Base-by-base conservation (phyloP, 2,113 vertebrate genomes). In the Marmota flaviventris region DNA sequence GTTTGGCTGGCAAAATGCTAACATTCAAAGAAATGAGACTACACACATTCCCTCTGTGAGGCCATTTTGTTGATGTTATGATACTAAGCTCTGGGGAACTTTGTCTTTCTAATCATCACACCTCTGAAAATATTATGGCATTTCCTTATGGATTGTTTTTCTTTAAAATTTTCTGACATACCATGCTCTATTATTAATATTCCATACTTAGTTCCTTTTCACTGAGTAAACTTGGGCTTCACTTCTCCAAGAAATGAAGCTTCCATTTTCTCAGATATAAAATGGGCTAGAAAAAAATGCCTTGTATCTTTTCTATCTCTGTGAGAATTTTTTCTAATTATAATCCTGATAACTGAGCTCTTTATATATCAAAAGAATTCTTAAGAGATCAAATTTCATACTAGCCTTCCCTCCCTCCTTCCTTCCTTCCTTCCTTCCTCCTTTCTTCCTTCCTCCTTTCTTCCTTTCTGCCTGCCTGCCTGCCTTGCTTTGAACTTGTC, bases 241-340 rank as follows among this genome's bases (percentile, higher is more conserved):
- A 58, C 10, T 53, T 86, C 48, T 86, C 39, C 75, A 63, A 61
- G 72, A 63, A 61, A 61, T 5, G 18, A 32, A 89, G 16, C 1
- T 39, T 94, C 53, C 6, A 53, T 53, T 94, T 72, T 34, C 72
- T 95, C 51, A 70, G 76, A 3, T 89, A 37, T 37, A 81, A 94
- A 91, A 88, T n/a, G 42, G 51, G 16, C 10, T 53, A 34, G 20
- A 48, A 53, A 91, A 91, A 89, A 34, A 70, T 39, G 16, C 24
- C 8, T 91, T 22, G 3, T 72, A 27, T 91, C 4, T 93, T 93
- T 94, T 94, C 32, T 3, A 96, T 5, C 3, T 79, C 29, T 67
- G 24, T 48, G 51, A 94, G 22, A 77, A 13, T 85, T 96, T 92
- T 85, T 42, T 88, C 37, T 90, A 90, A 90, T 65, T 79, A 1